Evolutionary conservation across 2,888 invertebrate genomes (phyloP), one percentile per base, ranked within the genome.

Genomic region (Drosophila pseudotalamancana): DNA sequence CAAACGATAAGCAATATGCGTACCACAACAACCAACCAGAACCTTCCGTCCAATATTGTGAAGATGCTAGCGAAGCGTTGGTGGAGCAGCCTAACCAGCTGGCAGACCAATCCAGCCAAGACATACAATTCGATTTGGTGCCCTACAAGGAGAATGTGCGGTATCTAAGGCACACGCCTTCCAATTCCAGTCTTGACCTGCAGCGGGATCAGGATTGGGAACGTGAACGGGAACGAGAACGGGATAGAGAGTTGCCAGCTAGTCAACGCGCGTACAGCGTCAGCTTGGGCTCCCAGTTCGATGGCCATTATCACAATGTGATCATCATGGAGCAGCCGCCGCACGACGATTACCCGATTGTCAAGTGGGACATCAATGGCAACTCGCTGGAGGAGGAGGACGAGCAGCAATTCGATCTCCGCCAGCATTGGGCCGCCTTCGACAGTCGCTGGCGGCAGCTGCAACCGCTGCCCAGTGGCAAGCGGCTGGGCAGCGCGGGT

Each of bases 341-440:
- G 3, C 80, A 89, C n/a, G 79, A 88, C 4, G 65, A 75, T 29
- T 72, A 72, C n/a, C 85, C 89, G 23, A 76, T 89, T 9, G 87
- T 90, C 50, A 90, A 86, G 45, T 90, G 91, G 90, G 91, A 90
- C 32, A 90, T 90, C 51, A 91, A 90, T 61, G 90, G 90, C 25
- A 91, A 90, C 34, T 90, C 91, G 0, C 56, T 90, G 59, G 90
- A 91, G 35, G 89, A 89, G 51, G 84, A 90, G 25, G 90, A 90
- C 37, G 89, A 89, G 49, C 87, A 89, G 34, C 56, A 60, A 4
- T 70, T 88, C 18, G 87, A 88, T 60, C 18, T 64, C 32, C 68
- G 77, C 39, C 63, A 72, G 40, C 71, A 87, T 50, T 88, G 87
- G 83, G 81, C 87, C 54, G 87, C 88, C 11, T 85, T 84, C 16